phyloP scores from a whole-genome alignment of 2,888 invertebrate genomes.

The Apotomis capreana region DNA sequence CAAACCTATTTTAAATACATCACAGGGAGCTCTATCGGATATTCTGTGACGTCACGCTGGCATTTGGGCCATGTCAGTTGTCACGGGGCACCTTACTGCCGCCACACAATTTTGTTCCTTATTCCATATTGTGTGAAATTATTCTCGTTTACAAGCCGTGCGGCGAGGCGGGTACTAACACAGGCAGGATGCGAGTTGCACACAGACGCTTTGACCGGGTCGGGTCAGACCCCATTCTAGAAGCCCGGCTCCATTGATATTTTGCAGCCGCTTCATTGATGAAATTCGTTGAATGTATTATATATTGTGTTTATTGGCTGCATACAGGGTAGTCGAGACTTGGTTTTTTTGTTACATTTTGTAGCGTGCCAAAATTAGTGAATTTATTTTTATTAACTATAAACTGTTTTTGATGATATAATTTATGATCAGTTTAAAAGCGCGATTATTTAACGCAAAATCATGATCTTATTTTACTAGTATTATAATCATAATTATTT shows the following conservation, averaged over 20 bases:
- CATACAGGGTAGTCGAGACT: neutral
- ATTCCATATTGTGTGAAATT: neutral
- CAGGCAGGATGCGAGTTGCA: constrained; percentile 49
- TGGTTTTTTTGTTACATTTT: neutral
- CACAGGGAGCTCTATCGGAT: constrained; percentile 21
- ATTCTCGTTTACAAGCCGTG: too few relatives aligned
- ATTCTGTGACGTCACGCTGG: constrained; percentile 37
- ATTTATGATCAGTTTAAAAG: neutral
- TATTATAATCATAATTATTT: too few relatives aligned
- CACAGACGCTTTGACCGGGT: constrained; percentile 72
- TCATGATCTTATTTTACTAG: too few relatives aligned
- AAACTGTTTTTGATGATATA: neutral
- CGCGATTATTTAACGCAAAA: too few relatives aligned
- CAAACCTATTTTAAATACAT: constrained; percentile 19
- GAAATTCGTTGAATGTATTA: constrained; percentile 51
- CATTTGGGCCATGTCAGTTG: constrained; percentile 42
- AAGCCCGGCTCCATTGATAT: constrained; percentile 73
- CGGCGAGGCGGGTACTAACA: constrained; percentile 43
- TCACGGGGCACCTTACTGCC: constrained; percentile 11
- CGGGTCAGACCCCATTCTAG: constrained; percentile 76
- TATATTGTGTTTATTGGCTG: constrained; percentile 3
- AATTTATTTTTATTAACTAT: neutral
- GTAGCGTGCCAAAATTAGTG: neutral
- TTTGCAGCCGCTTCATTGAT: constrained; percentile 77
- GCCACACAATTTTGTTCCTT: neutral